Percentiles rank a stretch among this genome's conserved stretches.
Evolutionary conservation across 2,797 vertebrate genomes (phyloP).

Genomic region (Alcedo atthis): DNA sequence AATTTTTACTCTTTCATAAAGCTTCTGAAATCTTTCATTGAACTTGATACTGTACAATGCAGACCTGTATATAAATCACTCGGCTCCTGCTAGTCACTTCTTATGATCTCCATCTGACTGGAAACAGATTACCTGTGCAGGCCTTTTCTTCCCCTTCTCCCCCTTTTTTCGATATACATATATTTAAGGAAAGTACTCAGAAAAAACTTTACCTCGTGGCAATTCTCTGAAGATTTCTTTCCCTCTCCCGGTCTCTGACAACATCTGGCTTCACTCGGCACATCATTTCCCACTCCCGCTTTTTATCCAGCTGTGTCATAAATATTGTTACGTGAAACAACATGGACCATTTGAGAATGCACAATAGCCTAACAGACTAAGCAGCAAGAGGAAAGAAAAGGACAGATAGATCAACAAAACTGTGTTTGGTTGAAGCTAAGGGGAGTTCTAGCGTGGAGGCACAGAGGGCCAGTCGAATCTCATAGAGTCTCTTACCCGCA

Average conservation of each 20-base stretch:
- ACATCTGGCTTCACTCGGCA: conserved; percentile 91
- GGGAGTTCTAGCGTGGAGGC: neutral
- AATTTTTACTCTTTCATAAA: conserved; percentile 46
- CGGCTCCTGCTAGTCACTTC: conserved; percentile 43
- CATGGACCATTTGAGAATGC: conserved; percentile 44
- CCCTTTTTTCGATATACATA: neutral
- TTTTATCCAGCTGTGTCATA: conserved; percentile 85
- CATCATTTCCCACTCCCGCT: conserved; percentile 92
- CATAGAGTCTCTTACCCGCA: neutral
- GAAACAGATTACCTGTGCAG: conserved; percentile 58
- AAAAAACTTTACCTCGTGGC: conserved; percentile 89
- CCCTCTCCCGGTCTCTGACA: conserved; percentile 85
- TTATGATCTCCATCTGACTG: conserved; percentile 49
- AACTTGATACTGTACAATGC: conserved; percentile 17
- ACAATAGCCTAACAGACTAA: conserved; percentile 11
- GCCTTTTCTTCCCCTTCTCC: neutral
- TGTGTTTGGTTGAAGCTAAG: neutral
- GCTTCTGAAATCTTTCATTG: conserved; percentile 44
- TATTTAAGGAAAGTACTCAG: neutral
- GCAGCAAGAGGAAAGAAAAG: neutral
- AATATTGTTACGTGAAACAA: conserved; percentile 71
- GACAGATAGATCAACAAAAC: conserved; percentile 17
- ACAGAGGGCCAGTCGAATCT: neutral
- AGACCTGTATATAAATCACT: conserved; percentile 50
- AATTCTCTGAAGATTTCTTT: conserved; percentile 89